These are phyloP conservation scores for Acrossocheilus fasciatus DNA, from an alignment of 2,797 vertebrate species.

Conservation along the genomic window DNA sequence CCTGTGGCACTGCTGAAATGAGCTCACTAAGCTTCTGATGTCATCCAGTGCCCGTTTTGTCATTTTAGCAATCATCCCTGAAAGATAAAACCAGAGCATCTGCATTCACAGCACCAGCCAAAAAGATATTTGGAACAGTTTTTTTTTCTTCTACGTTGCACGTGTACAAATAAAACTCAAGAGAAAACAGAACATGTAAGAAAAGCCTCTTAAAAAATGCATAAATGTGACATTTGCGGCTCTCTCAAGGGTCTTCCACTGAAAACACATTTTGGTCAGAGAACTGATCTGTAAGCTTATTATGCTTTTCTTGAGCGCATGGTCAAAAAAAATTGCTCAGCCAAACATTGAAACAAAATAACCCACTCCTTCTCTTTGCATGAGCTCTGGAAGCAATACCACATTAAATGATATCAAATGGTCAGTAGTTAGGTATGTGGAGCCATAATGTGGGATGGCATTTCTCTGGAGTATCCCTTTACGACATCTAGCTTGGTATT, in stretches of 20 bases:
- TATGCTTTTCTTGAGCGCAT: background rate
- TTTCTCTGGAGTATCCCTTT: constrained; percentile 14
- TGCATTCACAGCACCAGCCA: constrained; percentile 6
- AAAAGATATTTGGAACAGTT: background rate
- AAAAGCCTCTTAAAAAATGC: constrained; percentile 34
- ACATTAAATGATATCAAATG: background rate
- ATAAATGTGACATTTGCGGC: constrained; percentile 7
- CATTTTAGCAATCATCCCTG: constrained; percentile 12
- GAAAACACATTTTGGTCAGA: background rate
- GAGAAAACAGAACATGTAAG: constrained; percentile 9
- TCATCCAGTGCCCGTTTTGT: background rate
- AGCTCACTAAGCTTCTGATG: constrained; percentile 18
- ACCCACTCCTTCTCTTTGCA: background rate
- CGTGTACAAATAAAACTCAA: background rate
- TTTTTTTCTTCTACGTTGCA: background rate
- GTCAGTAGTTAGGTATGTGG: background rate
- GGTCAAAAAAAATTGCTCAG: background rate
- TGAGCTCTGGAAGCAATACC: background rate
- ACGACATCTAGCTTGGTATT: background rate
- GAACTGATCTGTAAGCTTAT: constrained; percentile 18
- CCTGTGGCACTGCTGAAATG: background rate
- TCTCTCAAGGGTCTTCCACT: constrained; percentile 14
- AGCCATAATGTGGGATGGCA: background rate
- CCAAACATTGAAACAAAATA: background rate
- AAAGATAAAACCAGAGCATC: background rate